Base-by-base conservation (phyloP, 2,113 vertebrate genomes). In the Copsychus sechellarum region DNA sequence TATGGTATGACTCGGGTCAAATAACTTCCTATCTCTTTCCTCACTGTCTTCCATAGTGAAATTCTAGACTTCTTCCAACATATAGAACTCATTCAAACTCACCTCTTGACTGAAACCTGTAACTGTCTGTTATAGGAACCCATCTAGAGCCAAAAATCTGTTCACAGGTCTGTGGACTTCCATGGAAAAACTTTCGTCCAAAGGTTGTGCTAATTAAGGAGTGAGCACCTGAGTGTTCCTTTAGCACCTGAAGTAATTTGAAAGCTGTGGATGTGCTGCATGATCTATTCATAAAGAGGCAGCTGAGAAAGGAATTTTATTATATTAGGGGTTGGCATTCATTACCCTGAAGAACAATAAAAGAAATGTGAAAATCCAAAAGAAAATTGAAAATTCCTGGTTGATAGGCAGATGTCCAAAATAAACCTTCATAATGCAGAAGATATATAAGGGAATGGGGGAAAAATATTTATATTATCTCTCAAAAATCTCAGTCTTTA, bases 381-480 rank as follows among this genome's bases (percentile, higher is more conserved):
- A 34, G 6, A 62, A 57, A 84, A 80, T 15, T 65, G 31, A 50
- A 66, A 81, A 71, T 70, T 81, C 17, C 20, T n/a, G 12, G 10
- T 53, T 71, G 51, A 42, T 36, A 80, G 1, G 6, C 72, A 47
- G 12, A 38, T n/a, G 10, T 74, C 38, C 26, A 43, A 73, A 92
- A 33, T 34, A 86, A 66, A 2, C 16, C 38, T 84, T 79, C 15
- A 21, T 71, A 48, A 25, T 61, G 31, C n/a, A 42, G 21, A 73
- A 72, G 16, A 76, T 51, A 74, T 22, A 28, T 21, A 77, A 65
- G 21, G 13, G 13, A 34, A 25, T 8, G 15, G 26, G 6, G 2
- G 0, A 3, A 28, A 58, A 5, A 12, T 0, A 1, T 14, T 14
- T 36, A 0, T 40, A 17, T 58, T 34, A 0, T 51, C 5, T 81